Conservation (phyloP, 1,140 invertebrate genomes). For the Physella acuta region DNA sequence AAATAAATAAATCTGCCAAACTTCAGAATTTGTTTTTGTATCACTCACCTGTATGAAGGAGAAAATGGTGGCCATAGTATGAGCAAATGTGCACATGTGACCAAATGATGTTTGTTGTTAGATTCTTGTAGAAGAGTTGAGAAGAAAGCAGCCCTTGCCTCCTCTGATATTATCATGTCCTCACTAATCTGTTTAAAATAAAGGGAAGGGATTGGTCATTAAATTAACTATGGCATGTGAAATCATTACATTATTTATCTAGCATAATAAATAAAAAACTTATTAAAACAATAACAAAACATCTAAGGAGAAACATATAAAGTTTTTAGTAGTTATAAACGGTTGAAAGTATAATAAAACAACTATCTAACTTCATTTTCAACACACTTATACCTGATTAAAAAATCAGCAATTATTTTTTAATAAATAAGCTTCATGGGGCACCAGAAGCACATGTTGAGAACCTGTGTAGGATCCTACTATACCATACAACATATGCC, state of each 20-base stretch:
- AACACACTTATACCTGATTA: neutral
- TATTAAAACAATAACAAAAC: no score
- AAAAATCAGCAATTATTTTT: neutral
- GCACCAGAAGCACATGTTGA: neutral
- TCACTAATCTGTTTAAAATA: slow-evolving; percentile 40
- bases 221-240: no score
- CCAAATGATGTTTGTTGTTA: slow-evolving; percentile 28
- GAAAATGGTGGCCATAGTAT: slow-evolving; percentile 40
- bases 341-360: slow-evolving; percentile 7
- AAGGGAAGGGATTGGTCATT: no score
- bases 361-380: neutral
- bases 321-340: no score
- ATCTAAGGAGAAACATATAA: no score
- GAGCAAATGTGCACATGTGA: slow-evolving; percentile 36
- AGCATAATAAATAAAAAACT: no score
- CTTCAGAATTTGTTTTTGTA: no score
- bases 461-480: neutral
- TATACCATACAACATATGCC: no score
- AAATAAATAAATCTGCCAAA: no score
- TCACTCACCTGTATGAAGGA: slow-evolving; percentile 2
- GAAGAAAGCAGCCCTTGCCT: slow-evolving; percentile 32
- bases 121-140: slow-evolving; percentile 29
- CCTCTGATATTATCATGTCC: slow-evolving; percentile 36
- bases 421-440: neutral
- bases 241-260: no score